phyloP scores from a whole-genome alignment of 1,140 invertebrate genomes.

The Lasioglossum albipes region DNA sequence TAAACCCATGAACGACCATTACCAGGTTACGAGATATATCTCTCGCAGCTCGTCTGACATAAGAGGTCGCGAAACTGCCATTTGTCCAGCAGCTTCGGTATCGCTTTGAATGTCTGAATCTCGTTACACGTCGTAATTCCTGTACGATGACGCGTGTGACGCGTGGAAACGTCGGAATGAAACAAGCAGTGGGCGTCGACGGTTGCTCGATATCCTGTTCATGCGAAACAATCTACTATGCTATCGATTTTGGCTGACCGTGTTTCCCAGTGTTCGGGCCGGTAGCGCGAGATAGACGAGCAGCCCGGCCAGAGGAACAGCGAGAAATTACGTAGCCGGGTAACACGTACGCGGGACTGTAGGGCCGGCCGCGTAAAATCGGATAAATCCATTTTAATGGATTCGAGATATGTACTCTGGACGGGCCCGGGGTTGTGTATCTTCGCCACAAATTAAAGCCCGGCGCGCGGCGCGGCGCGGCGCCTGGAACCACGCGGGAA shows the following conservation, averaged over 20 bases:
- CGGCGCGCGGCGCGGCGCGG: no score
- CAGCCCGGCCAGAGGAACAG: not conserved
- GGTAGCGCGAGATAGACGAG: not conserved
- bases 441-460: constrained; percentile 44
- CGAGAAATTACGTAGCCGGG: not conserved
- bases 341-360: not conserved
- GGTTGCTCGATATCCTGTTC: constrained; percentile 20
- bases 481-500: not conserved
- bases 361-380: not conserved
- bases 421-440: not conserved
- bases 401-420: constrained; percentile 14
- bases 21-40: no score
- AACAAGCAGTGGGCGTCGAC: constrained; percentile 21
- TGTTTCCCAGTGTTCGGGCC: not conserved
- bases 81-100: no score
- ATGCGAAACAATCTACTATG: constrained; percentile 30
- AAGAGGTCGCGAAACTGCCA: no score
- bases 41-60: no score
- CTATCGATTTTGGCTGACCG: constrained; percentile 39
- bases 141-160: constrained; percentile 3
- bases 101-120: not conserved
- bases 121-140: not conserved
- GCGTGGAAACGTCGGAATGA: constrained; percentile 4
- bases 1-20: no score
- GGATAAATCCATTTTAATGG: constrained; percentile 42